Base-by-base conservation (phyloP, 2,797 vertebrate species). In the Urosaurus nigricauda region DNA sequence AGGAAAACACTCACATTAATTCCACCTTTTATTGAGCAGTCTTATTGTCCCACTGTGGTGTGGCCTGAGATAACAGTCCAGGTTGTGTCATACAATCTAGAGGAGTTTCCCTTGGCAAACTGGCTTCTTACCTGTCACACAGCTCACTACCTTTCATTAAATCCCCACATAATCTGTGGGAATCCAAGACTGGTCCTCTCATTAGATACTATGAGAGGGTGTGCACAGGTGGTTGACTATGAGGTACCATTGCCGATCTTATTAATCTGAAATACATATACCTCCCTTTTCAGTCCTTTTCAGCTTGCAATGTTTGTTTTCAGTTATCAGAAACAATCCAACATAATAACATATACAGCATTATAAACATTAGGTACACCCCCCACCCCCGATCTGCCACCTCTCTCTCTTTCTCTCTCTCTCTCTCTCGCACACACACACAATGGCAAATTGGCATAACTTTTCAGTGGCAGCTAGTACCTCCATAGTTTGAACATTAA, bases 1-100 rank as follows among this genome's bases (percentile, higher is more conserved):
- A 83, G 56, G 32, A 11, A 75, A 60, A 63, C 29, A 82, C 79
- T 75, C 86, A 26, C 37, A 83, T 51, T 83, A 75, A 88, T 63
- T 63, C 78, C 26, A 35, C 77, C 77, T 80, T 53, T 4, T 16
- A 56, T 16, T 70, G 85, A 37, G 58, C 75, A 40, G 32, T 16
- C 56, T 73, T 40, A 47, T 65, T 63, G 32, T 58, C 14, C 63
- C 40, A 6, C 26, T 75, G 19, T 43, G 40, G 56, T 75, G 40
- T 51, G 21, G 6, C 75, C 32, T 35, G 79, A 60, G 70, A 74
- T 35, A 82, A 14, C 58, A 35, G 53, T 17, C n/a, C 63, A 29
- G 8, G 5, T 16, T 32, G 17, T 63, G 80, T 79, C 43, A 79
- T 26, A 47, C 75, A 24, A 12, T 47, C 2, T 29, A 77, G 11